phyloP scores from a whole-genome alignment of 2,888 invertebrate genomes.

The Cheiracanthium punctorium region DNA sequence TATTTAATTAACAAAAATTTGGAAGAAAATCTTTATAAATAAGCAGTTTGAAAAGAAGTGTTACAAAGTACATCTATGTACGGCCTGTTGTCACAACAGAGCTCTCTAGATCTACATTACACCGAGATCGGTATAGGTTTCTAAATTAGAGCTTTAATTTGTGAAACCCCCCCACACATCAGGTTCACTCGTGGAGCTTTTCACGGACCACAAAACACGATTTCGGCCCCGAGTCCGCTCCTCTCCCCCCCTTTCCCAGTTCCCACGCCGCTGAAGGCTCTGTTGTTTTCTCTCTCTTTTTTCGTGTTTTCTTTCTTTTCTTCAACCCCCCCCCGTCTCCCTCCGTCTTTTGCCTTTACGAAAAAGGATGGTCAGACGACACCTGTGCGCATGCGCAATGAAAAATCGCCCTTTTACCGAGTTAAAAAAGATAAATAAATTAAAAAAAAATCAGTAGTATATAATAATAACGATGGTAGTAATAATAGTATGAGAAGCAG shows the following conservation, averaged over 20 bases:
- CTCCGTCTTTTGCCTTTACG: slow-evolving; percentile 2
- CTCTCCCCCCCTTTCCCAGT: slow-evolving; percentile 35
- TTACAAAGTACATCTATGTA: no score
- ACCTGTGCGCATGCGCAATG: slow-evolving; percentile 64
- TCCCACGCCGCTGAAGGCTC: slow-evolving; percentile 52
- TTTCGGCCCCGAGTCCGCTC: slow-evolving; percentile 60
- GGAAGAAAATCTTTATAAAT: no score
- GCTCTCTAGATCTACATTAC: no score
- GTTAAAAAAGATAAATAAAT: no score
- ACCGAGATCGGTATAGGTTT: no score
- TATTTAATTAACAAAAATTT: no score
- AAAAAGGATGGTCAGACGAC: slow-evolving; percentile 31
- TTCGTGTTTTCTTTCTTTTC: slow-evolving; percentile 24
- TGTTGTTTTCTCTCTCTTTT: slow-evolving; percentile 44
- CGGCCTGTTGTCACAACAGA: no score
- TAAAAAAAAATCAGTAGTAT: no score
- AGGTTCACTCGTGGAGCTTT: slow-evolving; percentile 52
- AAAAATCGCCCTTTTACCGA: slow-evolving; percentile 19
- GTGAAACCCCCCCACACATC: slow-evolving; percentile 30
- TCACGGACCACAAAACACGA: slow-evolving; percentile 69
- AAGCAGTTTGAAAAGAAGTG: no score
- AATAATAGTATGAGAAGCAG: slow-evolving; percentile 14
- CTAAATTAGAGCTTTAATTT: slow-evolving; percentile 37
- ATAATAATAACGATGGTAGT: slow-evolving; percentile 15
- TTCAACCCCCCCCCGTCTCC: slow-evolving; percentile 21